phyloP scores from a whole-genome alignment of 2,113 vertebrate genomes.

The Rhinolophus ferrumequinum region DNA sequence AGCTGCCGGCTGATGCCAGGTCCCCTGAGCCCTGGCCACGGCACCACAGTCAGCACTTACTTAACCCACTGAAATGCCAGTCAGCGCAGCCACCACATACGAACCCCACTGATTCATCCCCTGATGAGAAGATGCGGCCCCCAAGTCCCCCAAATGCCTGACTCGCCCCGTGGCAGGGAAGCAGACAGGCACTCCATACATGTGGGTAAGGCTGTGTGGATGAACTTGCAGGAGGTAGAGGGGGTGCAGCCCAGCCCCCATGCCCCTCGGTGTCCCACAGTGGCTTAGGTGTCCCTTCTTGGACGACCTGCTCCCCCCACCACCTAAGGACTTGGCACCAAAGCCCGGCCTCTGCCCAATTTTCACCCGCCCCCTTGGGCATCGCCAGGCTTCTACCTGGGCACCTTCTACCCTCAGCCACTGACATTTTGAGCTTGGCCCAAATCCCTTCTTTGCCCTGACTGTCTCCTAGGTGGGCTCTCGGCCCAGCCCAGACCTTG shows the following conservation, averaged over 20 bases:
- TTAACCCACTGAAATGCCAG: background rate
- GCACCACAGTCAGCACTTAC: too few species aligned
- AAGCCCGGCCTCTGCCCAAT: background rate
- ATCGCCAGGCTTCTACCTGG: fast-evolving
- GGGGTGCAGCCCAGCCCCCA: background rate
- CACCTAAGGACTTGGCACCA: background rate
- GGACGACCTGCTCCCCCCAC: background rate
- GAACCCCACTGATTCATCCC: fast-evolving
- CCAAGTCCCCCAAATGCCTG: background rate
- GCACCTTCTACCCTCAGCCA: background rate
- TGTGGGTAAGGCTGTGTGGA: too few species aligned
- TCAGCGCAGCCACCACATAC: fast-evolving
- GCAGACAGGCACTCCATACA: background rate
- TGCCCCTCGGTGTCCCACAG: background rate
- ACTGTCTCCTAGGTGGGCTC: background rate
- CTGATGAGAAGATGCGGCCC: background rate
- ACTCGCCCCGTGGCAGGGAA: background rate
- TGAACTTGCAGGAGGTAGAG: background rate
- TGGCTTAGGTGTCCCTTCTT: background rate
- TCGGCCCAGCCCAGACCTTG: background rate
- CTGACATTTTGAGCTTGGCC: background rate
- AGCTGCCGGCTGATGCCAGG: fast-evolving
- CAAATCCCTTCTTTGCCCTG: background rate
- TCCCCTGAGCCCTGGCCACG: background rate
- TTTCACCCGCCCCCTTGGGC: fast-evolving